Evolutionary conservation across 2,888 invertebrate species (phyloP).

Genomic region (Lacanobia oleracea): DNA sequence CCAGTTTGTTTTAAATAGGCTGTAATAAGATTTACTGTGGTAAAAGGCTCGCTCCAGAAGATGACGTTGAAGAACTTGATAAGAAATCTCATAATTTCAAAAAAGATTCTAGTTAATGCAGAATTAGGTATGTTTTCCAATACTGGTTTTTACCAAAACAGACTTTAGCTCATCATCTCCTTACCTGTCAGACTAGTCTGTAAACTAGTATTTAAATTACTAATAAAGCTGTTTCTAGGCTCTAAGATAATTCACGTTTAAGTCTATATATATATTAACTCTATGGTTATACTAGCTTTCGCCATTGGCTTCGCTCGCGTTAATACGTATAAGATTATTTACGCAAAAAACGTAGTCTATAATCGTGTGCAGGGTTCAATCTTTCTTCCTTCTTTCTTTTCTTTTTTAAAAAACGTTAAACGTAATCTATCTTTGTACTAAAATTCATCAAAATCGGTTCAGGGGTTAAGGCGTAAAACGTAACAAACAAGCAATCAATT

Average conservation of each 20-base stretch:
- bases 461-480: no score
- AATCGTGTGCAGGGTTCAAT: no score
- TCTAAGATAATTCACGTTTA: background rate
- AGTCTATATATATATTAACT: background rate
- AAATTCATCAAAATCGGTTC: no score
- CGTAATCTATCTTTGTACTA: no score
- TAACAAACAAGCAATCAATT: no score
- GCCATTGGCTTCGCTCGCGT: no score
- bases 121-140: slow-evolving; percentile 2
- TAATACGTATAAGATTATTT: no score
- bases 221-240: slow-evolving; percentile 3
- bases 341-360: no score
- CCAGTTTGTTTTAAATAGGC: no score
- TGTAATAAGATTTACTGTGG: background rate
- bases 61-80: background rate
- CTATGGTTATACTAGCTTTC: background rate
- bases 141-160: slow-evolving; percentile 20
- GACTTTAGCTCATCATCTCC: background rate
- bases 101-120: background rate
- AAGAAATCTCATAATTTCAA: background rate
- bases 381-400: no score
- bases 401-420: no score
- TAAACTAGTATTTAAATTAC: slow-evolving; percentile 22
- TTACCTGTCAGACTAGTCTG: slow-evolving; percentile 25
- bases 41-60: background rate